Base-by-base conservation (phyloP, 2,888 invertebrate genomes). In the Phyllotreta cruciferae region DNA sequence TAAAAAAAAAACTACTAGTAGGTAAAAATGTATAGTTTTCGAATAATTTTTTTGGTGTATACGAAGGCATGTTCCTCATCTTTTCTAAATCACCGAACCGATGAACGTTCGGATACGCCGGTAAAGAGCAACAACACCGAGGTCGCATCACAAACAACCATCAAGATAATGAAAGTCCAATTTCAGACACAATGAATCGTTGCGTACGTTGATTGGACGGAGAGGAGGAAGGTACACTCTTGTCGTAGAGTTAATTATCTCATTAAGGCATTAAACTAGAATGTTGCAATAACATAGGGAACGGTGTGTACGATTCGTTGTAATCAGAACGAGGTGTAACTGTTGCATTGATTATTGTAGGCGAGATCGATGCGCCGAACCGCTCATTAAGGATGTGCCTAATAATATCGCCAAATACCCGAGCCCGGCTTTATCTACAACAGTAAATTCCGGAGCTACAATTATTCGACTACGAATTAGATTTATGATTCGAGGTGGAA, bases 141-240 rank as follows among this genome's bases (percentile, higher is more conserved):
- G 37, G 56, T 42, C 41, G 35, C 41, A 58, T 58, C 24, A 24
- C 24, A 24, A 24, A 24, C 47, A 50, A 24, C 57, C 57, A 39
- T 58, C 50, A 41, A 50, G 58, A 58, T 58, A 58, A 58, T 50
- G 34, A 50, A 58, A 58, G 58, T 58, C 50, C 58, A 58, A 58
- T 58, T 58, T 58, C 50, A 50, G 41, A 58, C 50, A 58, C 50
- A 58, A 50, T 58, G 50, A 58, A 58, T 50, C 58, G 58, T 34
- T 58, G 35, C 50, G 50, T 41, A 49, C 14, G 37, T 56, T 56
- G 13, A 58, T 50, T 50, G 58, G 50, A 42, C 58, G 24, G 24
- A 49, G 9, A 34, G 49, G 49, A 49, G 49, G 49, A 49, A 49
- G 49, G 36, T 35, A 49, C 34, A 9, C 49, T 49, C 49, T 49